Conservation (phyloP, 23 tunicate genomes). For the Styela clava region DNA sequence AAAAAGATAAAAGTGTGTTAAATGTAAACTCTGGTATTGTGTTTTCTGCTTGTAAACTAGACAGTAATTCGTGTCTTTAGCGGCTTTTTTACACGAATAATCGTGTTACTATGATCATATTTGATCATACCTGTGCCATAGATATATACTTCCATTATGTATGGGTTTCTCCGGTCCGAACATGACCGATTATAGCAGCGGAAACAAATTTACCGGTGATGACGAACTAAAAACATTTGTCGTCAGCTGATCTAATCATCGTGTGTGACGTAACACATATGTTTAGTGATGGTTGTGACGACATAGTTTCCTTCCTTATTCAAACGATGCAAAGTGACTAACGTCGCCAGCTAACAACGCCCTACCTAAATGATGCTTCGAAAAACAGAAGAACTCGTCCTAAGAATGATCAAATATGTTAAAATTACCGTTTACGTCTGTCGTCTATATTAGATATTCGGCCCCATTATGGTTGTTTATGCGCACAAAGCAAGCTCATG, state of each 20-base stretch:
- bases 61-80: background rate
- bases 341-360: background rate
- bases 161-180: background rate
- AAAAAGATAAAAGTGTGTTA: too few species aligned
- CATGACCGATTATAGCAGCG: background rate
- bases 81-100: background rate
- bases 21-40: too few species aligned
- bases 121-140: background rate
- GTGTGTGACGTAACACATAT: background rate
- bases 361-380: too few species aligned
- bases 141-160: background rate
- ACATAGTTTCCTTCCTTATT: background rate
- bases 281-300: background rate
- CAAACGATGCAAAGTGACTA: background rate
- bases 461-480: too few species aligned
- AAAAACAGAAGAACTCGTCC: too few species aligned
- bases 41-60: too few species aligned
- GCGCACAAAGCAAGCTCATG: too few species aligned
- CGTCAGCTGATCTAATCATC: background rate
- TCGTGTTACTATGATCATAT: background rate
- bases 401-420: too few species aligned
- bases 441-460: too few species aligned
- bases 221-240: background rate
- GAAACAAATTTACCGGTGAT: background rate
- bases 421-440: too few species aligned